A percentile compares a stretch with the other conserved stretches of the same genome.
These are phyloP conservation scores for Flexamia atlantica DNA, from an alignment of 2,888 invertebrate species.

Conservation along the genomic window DNA sequence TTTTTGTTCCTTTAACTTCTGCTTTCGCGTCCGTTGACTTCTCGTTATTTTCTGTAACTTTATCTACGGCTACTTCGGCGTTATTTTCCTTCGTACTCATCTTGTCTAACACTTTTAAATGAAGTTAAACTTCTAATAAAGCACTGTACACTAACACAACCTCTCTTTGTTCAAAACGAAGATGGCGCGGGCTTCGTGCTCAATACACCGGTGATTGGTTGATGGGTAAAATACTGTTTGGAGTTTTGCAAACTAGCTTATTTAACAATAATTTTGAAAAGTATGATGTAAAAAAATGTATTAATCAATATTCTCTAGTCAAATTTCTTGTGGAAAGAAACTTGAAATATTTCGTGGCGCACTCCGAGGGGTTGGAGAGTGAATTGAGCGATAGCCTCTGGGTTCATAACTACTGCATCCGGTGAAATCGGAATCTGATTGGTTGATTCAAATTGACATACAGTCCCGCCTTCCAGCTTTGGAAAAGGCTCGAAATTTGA, in stretches of 20 bases:
- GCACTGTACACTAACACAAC: slow-evolving; percentile 73
- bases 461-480: slow-evolving; percentile 36
- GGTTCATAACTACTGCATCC: slow-evolving; percentile 73
- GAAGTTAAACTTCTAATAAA: slow-evolving; percentile 68
- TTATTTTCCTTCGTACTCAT: slow-evolving; percentile 92
- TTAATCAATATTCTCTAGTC: neutral
- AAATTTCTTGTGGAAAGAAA: neutral
- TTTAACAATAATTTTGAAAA: neutral
- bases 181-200: slow-evolving; percentile 85
- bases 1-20: slow-evolving; percentile 91
- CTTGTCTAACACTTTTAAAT: slow-evolving; percentile 70
- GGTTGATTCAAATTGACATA: slow-evolving; percentile 49
- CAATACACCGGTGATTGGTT: slow-evolving; percentile 73
- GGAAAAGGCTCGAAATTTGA: slow-evolving; percentile 46
- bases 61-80: slow-evolving; percentile 90
- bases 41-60: slow-evolving; percentile 85
- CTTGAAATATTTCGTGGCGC: slow-evolving; percentile 19
- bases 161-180: slow-evolving; percentile 89
- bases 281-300: slow-evolving; percentile 6
- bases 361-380: slow-evolving; percentile 85
- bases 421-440: slow-evolving; percentile 23
- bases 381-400: slow-evolving; percentile 72
- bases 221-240: slow-evolving; percentile 65
- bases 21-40: slow-evolving; percentile 88
- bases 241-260: neutral